Evolutionary conservation across 1,140 invertebrate species (phyloP), one percentile per base, ranked within the genome.

Genomic region (Hycleus phaleratus): DNA sequence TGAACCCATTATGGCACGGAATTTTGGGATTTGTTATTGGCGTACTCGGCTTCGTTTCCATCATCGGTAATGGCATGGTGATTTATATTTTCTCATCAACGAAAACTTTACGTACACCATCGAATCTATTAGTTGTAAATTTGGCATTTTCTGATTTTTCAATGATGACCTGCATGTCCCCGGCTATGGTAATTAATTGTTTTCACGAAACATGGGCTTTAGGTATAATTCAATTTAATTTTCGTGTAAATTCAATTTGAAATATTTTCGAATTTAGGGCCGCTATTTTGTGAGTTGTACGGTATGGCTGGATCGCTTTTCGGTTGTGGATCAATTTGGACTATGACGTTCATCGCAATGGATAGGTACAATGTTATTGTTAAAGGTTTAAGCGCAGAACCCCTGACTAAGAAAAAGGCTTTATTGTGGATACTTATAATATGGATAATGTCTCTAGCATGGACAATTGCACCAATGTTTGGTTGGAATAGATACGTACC

Each of bases 351-450:
- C 69, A 91, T 93, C 58, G 85, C 89, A 46, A 78, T 89, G 53
- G 90, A 93, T 69, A 77, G 90, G 56, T 93, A 91, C 76, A 89
- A 88, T 64, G 89, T 92, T 43, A 93, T 93, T 64, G 88, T 91
- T 3, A 70, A 78, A 74, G 87, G 87, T 44, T 76, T 90, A 62
- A 78, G 85, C 3, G 83, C 82, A 24, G 83, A 83, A 62, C 87
- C 86, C 2, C 67, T 92, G 64, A 87, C 84, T 5, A 82, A 81
- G 47, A 84, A 82, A 24, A 78, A 78, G 47, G 86, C 88, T 7
- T 70, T 88, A 18, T 53, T 87, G 1, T 79, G 84, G 65, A 84
- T 91, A 54, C 44, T 88, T 1, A 71, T 80, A 5, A 79, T 90
- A 10, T 93, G 89, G 88, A 32, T 71, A 2, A 84, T 84, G 68